Base-by-base conservation (phyloP, 2,888 invertebrate genomes). In the Lycophotia porphyrea region DNA sequence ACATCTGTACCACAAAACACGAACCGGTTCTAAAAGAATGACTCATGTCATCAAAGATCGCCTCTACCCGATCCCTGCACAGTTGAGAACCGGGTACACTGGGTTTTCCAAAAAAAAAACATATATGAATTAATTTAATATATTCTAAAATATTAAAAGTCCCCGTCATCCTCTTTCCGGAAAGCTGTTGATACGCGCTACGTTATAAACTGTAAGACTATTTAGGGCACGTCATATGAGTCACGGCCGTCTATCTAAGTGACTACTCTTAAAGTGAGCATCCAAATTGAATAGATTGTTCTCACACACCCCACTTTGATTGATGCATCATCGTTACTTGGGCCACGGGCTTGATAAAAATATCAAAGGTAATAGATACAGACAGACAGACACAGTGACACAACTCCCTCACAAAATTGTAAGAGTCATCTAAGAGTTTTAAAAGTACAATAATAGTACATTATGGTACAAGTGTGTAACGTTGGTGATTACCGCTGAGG, bases 221-320 rank as follows among this genome's bases (percentile, higher is more conserved):
- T 86, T 88, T 83, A 74, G 87, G 76, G 39, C 78, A 80, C 67
- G 24, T 27, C 44, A 42, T 52, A 39, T 88, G 88, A 88, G 70
- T 88, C 88, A 88, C 47, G 13, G 1, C 5, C 68, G 66, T 77
- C 71, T 72, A 34, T 75, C 70, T 77, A 71, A 71, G 71, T 65
- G 74, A 42, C 60, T 71, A 42, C 44, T 76, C 75, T 76, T 36
- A 75, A 75, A 82, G 65, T 71, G 76, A 76, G 67, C 76, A 58
- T 24, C 75, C 63, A 80, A 88, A 84, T 85, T 82, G 80, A 84
- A 80, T 73, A 76, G 78, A 84, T 84, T 87, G 65, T 68, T 73
- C 78, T 80, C 74, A 81, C 65, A 74, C 67, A 70, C 65, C 71
- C 70, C 73, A 71, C 67, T 44, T 31, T 68, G 73, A 79, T 78